Evolutionary conservation across 1,140 invertebrate genomes (phyloP), one percentile per base, ranked within the genome.

Genomic region (Tetramorium simillimum): DNA sequence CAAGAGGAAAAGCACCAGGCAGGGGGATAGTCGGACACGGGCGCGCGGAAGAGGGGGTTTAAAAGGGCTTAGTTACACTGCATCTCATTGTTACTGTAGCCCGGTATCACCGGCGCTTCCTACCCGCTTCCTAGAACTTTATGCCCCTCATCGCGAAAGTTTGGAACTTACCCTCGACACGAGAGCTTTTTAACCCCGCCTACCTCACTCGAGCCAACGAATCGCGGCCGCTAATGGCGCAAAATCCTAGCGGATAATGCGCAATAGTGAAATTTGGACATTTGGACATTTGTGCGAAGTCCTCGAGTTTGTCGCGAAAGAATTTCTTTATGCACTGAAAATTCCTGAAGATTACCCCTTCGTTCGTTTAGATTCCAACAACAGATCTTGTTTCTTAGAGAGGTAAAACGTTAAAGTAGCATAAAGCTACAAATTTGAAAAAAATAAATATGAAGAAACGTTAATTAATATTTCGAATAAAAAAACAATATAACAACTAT

Each of bases 1-100:
- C 78, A 67, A 53, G 18, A 33, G 60, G 40, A 46, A 53, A 60
- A 33, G 43, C 46, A 70, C 28, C 28, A 33, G 28, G 28, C 82
- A 5, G n/a, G n/a, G 33, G 72, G 46, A 53, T 76, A 24, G 82
- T 65, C 33, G 73, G 73, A 76, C 58, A 78, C 43, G 73, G 12
- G 21, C 62, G 65, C 49, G 40, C 21, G 51, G 49, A 51, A 51
- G 65, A 33, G 56, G 65, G 51, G 56, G 63, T 65, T 73, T 87
- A 70, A 82, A 76, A 40, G 78, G 86, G 69, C 75, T 87, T 89
- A 88, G 88, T 89, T 91, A 91, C 90, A 86, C 69, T 76, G 73
- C 88, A 82, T 91, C 89, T 89, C 90, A 88, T 91, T 91, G 88
- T 89, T 87, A 85, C 72, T 58, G 85, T 72, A 70, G 56, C 53